Conservation (phyloP, 2,797 vertebrate genomes). For the Strix occidentalis region DNA sequence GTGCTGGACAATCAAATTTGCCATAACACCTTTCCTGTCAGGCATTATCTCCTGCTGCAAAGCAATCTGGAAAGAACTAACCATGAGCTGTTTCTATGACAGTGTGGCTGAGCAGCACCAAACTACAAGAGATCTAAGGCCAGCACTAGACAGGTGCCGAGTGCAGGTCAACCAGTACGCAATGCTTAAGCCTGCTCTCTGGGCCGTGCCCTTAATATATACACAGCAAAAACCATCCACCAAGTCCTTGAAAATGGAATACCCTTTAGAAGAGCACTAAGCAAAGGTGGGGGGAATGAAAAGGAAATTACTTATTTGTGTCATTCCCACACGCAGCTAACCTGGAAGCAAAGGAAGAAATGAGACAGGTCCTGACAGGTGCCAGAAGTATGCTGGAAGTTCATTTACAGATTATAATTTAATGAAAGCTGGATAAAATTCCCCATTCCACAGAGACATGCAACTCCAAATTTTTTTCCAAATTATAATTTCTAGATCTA, state of each 20-base stretch:
- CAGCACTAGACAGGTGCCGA: neutral
- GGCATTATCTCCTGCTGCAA: neutral
- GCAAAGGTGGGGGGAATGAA: neutral
- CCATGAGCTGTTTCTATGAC: neutral
- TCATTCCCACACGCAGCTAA: neutral
- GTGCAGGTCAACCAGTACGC: neutral
- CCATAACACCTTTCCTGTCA: neutral
- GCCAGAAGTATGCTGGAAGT: neutral
- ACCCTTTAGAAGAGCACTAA: neutral
- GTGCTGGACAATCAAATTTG: neutral
- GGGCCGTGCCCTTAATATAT: neutral
- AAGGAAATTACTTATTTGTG: neutral
- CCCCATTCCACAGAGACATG: neutral
- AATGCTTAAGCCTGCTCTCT: neutral
- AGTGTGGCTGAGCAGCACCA: neutral
- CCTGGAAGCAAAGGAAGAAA: neutral
- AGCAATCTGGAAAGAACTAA: neutral
- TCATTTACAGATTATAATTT: neutral
- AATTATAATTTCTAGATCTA: neutral
- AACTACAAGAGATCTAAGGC: neutral
- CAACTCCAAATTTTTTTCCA: neutral
- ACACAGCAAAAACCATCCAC: neutral
- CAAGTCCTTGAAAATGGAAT: neutral
- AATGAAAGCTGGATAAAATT: neutral
- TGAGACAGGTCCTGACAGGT: neutral